Conservation (phyloP, 2,113 vertebrate genomes). For the Rhipidura dahli region DNA sequence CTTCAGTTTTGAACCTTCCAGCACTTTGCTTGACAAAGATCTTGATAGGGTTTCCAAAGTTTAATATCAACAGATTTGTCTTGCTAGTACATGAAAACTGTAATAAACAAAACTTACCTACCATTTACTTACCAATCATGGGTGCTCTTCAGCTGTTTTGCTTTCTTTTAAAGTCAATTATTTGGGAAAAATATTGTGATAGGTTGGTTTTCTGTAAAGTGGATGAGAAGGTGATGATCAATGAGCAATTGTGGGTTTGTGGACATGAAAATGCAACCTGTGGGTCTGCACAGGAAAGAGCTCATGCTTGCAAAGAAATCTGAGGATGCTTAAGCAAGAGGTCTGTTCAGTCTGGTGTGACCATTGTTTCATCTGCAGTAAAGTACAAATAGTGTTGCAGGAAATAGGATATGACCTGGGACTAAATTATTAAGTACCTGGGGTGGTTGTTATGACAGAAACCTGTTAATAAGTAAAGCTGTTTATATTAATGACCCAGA, state of each 20-base stretch:
- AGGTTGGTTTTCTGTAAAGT: background rate
- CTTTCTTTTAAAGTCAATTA: background rate
- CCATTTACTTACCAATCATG: background rate
- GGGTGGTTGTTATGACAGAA: background rate
- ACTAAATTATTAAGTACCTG: background rate
- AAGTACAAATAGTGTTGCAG: background rate
- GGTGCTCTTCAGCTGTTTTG: background rate
- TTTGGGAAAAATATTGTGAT: background rate
- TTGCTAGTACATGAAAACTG: background rate
- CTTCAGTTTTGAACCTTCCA: background rate
- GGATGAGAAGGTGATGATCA: background rate
- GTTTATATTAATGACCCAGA: background rate
- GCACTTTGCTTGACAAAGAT: background rate
- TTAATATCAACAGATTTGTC: background rate
- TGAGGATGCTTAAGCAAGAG: background rate
- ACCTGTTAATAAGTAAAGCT: background rate
- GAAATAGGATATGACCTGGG: background rate
- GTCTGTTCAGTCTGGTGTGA: background rate
- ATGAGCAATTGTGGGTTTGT: background rate
- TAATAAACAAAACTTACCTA: background rate
- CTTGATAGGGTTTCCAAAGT: background rate
- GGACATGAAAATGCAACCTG: background rate
- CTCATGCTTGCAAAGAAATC: background rate
- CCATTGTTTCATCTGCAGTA: background rate
- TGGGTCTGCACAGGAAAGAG: background rate